Evolutionary conservation across 1,140 invertebrate genomes (phyloP), one percentile per base, ranked within the genome.

Genomic region (Dreissena rostriformis): DNA sequence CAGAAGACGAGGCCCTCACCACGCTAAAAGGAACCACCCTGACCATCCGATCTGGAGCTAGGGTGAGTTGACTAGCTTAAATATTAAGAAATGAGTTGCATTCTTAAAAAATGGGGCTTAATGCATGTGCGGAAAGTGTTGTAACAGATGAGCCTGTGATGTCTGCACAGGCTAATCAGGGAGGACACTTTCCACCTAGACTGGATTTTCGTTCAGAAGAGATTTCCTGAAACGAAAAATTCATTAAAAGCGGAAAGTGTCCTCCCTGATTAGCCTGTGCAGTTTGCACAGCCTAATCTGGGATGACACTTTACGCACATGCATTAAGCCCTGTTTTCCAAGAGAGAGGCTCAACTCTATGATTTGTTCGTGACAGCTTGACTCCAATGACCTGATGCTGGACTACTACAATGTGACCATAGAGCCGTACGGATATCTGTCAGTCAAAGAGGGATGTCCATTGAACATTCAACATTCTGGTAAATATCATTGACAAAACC

Each of bases 351-450:
- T 39, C 8, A 39, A 39, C 2, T 39, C 39, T 39, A 8, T 72
- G 24, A 8, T 7, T 75, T 39, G 39, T 39, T 39, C 39, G 8
- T 61, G 66, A 39, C 75, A 91, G 90, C 57, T 91, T 22, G 77
- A 76, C 22, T 87, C 88, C n/a, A 90, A 90, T 85, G 89, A 91
- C 75, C 61, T 91, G 77, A 75, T 74, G 19, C 76, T 91, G 74
- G 81, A 67, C 14, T 91, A 89, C 76, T 87, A 72, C 51, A 91
- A 91, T 70, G 85, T 91, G 53, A 90, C 90, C 24, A 80, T 91
- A n/a, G 90, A 91, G 82, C 90, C 90, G 5, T 86, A 90, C 72
- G 90, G 85, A 15, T 26, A 81, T 11, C 67, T 91, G 15, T 80
- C 73, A 0, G 82, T 86, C 12, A 85, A 82, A 70, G 75, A 83